phyloP scores from a whole-genome alignment of 2,797 vertebrate species.

The Balearica regulorum region DNA sequence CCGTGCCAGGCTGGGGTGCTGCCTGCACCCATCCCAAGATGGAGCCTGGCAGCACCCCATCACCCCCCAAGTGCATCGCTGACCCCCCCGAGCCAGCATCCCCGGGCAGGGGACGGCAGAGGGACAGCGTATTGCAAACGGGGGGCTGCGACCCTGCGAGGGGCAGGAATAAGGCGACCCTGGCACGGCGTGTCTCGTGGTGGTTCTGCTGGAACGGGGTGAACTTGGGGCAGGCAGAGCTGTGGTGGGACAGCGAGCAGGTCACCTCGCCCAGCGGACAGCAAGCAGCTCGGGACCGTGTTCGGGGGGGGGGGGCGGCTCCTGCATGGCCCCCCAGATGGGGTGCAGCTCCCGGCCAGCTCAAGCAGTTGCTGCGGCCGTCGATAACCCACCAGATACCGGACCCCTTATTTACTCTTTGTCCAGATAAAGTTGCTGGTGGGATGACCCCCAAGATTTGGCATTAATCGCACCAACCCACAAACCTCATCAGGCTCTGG shows the following conservation, averaged over 20 bases:
- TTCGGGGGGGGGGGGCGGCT: background rate
- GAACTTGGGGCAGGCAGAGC: background rate
- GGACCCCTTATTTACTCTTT: background rate
- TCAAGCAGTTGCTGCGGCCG: background rate
- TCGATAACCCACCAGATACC: accelerated
- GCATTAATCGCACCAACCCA: accelerated
- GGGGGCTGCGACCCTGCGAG: background rate
- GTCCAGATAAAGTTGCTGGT: background rate
- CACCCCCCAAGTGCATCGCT: background rate
- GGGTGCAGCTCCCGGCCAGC: background rate
- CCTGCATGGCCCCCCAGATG: background rate
- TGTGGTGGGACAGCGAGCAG: accelerated
- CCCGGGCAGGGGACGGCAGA: background rate
- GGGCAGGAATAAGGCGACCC: background rate
- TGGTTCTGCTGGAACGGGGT: accelerated
- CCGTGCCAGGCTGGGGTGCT: background rate
- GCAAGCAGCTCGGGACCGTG: background rate
- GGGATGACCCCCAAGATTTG: background rate
- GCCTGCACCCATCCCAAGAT: too few relatives aligned
- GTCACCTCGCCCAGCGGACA: accelerated
- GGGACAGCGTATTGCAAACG: accelerated
- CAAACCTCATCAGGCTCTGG: accelerated
- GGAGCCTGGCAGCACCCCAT: background rate
- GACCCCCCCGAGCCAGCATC: background rate
- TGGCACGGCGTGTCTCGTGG: background rate